Evolutionary conservation across 2,888 invertebrate genomes (phyloP).

Genomic region (Hemistola chrysoprasaria): DNA sequence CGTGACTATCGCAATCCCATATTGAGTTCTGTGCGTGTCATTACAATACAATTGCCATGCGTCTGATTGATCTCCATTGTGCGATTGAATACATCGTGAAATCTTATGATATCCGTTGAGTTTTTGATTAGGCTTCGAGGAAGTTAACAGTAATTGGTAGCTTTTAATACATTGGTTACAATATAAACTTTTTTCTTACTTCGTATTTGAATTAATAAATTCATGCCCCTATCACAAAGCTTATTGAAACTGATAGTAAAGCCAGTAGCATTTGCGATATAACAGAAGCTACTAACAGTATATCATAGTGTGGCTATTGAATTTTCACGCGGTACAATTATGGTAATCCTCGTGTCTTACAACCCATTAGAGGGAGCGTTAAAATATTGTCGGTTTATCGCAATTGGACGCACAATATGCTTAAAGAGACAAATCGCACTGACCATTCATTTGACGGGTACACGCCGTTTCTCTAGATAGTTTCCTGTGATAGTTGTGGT

Average conservation of each 20-base stretch:
- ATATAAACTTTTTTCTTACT: no score
- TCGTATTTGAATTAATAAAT: no score
- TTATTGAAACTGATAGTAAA: no score
- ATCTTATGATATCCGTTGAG: constrained; percentile 21
- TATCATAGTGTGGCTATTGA: no score
- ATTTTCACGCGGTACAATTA: not conserved
- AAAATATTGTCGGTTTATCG: constrained; percentile 33
- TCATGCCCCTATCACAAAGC: no score
- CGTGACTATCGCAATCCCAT: constrained; percentile 31
- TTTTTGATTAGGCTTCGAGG: constrained; percentile 21
- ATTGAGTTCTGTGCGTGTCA: constrained; percentile 24
- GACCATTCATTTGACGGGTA: constrained; percentile 43
- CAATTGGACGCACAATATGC: constrained; percentile 42
- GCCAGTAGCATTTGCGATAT: no score
- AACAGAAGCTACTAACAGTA: no score
- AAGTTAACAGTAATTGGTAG: constrained; percentile 19
- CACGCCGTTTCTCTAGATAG: constrained; percentile 57
- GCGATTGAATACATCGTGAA: constrained; percentile 24
- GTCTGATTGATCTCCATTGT: constrained; percentile 30
- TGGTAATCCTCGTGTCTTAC: constrained; percentile 22
- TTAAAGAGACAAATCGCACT: constrained; percentile 52
- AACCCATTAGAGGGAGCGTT: constrained; percentile 28
- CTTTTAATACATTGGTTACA: no score
- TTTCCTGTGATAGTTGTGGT: constrained; percentile 50
- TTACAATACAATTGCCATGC: constrained; percentile 31